phyloP scores from a whole-genome alignment of 2,888 invertebrate species.

The Thyatira batis region DNA sequence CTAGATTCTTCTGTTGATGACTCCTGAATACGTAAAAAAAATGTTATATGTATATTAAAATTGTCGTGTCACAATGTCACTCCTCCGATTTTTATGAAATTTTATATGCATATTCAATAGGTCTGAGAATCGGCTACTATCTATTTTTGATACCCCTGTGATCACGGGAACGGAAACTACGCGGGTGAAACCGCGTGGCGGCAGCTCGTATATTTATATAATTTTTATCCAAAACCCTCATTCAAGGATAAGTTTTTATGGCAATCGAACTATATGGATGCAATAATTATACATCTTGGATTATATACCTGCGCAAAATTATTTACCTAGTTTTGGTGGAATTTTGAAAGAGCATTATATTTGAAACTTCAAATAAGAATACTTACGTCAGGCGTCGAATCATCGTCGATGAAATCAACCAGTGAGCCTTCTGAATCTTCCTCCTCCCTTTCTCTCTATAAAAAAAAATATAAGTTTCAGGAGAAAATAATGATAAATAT shows the following conservation, averaged over 20 bases:
- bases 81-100: too few species aligned
- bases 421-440: conserved; percentile 88
- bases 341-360: not conserved
- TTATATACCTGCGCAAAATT: not conserved
- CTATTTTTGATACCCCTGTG: too few species aligned
- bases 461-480: conserved; percentile 10
- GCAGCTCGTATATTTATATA: too few species aligned
- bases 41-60: not conserved
- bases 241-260: too few species aligned
- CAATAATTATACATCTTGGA: not conserved
- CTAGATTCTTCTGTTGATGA: conserved; percentile 64
- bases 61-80: too few species aligned
- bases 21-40: conserved; percentile 47
- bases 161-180: too few species aligned
- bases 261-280: not conserved
- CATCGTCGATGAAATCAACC: conserved; percentile 87
- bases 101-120: too few species aligned
- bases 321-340: too few species aligned
- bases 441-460: conserved; percentile 77
- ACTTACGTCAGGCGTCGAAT: conserved; percentile 72
- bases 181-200: too few species aligned
- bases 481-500: not conserved
- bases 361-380: not conserved
- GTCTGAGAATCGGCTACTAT: too few species aligned
- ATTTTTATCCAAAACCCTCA: too few species aligned